These are phyloP conservation scores for Mus spicilegus DNA, from an alignment of 2,113 vertebrate genomes.

Conservation along the genomic window DNA sequence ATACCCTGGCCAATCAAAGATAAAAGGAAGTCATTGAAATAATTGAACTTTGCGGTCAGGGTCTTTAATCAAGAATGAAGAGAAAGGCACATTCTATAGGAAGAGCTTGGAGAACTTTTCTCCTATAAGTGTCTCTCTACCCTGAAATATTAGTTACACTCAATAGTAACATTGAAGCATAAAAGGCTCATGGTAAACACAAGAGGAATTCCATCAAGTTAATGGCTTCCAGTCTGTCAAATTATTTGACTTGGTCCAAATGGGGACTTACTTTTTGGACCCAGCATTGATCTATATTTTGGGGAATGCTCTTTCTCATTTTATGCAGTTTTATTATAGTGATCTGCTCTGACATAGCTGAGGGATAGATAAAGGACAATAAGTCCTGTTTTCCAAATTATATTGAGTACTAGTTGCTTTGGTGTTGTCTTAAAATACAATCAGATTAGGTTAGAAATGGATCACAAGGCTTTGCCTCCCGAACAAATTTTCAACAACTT, in stretches of 20 bases:
- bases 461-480: background rate
- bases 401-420: background rate
- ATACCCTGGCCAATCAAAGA: background rate
- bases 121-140: background rate
- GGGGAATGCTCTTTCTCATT: background rate
- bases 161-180: background rate
- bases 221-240: background rate
- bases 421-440: background rate
- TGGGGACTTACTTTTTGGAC: background rate
- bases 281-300: background rate
- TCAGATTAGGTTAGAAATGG: background rate
- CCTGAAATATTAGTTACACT: background rate
- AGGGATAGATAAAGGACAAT: background rate
- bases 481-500: background rate
- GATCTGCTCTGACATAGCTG: background rate
- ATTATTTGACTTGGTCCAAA: background rate
- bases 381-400: background rate
- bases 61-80: background rate
- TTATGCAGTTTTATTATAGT: background rate
- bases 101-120: background rate
- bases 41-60: background rate
- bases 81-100: background rate
- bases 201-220: background rate
- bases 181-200: background rate
- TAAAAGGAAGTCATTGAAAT: background rate